Evolutionary conservation across 2,888 invertebrate genomes (phyloP), one percentile per base, ranked within the genome.

Genomic region (Drosophila meridiana): DNA sequence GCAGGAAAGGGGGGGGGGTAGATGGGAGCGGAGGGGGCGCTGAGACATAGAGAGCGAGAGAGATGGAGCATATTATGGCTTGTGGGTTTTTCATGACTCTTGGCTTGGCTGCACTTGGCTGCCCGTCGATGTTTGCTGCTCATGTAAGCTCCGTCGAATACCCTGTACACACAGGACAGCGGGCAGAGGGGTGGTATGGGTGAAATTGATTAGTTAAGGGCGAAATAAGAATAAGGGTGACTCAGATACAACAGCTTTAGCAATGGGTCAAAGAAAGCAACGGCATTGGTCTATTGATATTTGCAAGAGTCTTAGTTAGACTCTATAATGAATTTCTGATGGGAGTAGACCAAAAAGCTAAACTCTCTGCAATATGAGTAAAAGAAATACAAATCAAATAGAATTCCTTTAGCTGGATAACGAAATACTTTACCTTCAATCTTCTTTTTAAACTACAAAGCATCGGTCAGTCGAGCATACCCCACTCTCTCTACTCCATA

Each of bases 61-160:
- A 28, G 53, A n/a, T 59, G 69, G 52, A 52, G 59, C 63, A 69
- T 60, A 63, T 69, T 69, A 80, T 76, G 66, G 56, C 69, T 69
- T 69, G 42, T 80, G 69, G 61, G 67, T 78, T 86, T 83, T 81
- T 76, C 82, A 83, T 74, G 87, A 89, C 81, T 81, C 61, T 68
- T 52, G 60, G 66, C 87, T 86, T 79, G 79, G 85, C 82, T 83
- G 87, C 82, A 87, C 82, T 84, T 89, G 87, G 69, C 73, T 89
- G 84, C 81, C 48, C 64, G 64, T 60, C 47, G 57, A 42, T 73
- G 57, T 64, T 76, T 57, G 14, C 60, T 14, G 43, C 58, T 47
- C 59, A 62, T 59, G 58, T 60, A 52, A 42, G 70, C 9, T 11
- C 14, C 2, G 11, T n/a, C 11, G 6, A 4, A 65, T 69, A 79